Evolutionary conservation across 2,113 vertebrate genomes (phyloP).

Genomic region (Tympanuchus pallidicinctus): DNA sequence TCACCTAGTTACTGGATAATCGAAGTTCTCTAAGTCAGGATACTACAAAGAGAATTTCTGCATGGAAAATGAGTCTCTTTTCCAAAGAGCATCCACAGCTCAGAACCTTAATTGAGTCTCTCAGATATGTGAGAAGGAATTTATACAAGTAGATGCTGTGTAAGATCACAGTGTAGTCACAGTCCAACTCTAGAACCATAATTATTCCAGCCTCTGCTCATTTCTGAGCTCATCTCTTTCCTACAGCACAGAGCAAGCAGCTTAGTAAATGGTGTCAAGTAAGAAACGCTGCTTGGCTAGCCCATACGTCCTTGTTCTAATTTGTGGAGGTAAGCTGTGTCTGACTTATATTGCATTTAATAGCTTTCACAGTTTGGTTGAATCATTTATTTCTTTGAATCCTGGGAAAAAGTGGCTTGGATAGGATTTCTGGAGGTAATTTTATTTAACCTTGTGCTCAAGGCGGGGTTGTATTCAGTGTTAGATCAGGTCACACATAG

Average conservation of each 20-base stretch:
- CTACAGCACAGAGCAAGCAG: not conserved
- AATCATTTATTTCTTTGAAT: not conserved
- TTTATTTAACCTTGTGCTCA: not conserved
- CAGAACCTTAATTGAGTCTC: not conserved
- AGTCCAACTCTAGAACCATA: not conserved
- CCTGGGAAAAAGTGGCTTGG: not conserved
- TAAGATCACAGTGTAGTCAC: not conserved
- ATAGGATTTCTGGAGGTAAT: not conserved
- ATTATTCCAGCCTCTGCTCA: rapidly evolving
- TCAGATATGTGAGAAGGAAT: not conserved
- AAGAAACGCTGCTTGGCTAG: not conserved
- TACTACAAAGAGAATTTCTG: not conserved
- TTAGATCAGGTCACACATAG: not conserved
- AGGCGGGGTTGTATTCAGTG: not conserved
- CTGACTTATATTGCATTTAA: not conserved
- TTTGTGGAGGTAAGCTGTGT: not conserved
- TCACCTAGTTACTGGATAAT: not conserved
- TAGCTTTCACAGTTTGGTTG: not conserved
- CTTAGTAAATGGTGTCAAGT: not conserved
- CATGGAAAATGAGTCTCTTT: not conserved
- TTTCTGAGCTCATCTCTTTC: not conserved
- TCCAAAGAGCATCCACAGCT: not conserved
- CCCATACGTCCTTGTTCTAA: not conserved
- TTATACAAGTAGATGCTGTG: not conserved
- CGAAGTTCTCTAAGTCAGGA: not conserved